Conservation (phyloP, 2,113 vertebrate species). For the Antennarius striatus region DNA sequence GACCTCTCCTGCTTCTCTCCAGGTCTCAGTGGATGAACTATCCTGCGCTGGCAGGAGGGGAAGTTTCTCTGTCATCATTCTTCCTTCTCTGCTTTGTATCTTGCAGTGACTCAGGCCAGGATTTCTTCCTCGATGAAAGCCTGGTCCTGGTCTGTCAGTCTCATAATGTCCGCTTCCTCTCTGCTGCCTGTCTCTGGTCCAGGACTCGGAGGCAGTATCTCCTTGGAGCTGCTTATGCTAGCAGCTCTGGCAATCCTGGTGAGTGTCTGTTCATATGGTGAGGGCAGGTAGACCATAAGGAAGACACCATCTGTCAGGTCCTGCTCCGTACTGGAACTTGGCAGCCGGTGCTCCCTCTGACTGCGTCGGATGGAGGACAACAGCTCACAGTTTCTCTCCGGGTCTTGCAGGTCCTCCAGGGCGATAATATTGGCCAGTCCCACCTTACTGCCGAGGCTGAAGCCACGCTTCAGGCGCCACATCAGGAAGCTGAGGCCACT, state of each 20-base stretch:
- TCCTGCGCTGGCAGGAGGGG: too few species aligned
- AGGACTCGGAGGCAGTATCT: conserved; percentile 49
- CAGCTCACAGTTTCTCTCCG: conserved; percentile 70
- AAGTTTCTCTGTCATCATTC: too few species aligned
- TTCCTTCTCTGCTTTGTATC: too few species aligned
- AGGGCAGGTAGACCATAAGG: conserved; percentile 79
- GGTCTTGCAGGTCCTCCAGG: conserved; percentile 76
- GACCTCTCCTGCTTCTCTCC: too few species aligned
- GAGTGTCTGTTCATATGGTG: conserved; percentile 87
- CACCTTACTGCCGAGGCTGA: conserved; percentile 34
- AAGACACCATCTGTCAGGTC: conserved; percentile 70
- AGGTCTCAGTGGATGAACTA: too few species aligned
- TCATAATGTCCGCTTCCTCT: conserved; percentile 13
- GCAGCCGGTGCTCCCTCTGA: conserved; percentile 31
- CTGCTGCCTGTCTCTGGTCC: conserved; percentile 20
- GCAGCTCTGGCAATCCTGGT: conserved; percentile 75
- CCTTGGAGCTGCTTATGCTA: conserved; percentile 69
- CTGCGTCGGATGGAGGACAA: conserved; percentile 63
- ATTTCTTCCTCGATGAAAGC: neutral
- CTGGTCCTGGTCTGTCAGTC: neutral
- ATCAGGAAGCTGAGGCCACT: conserved; percentile 38
- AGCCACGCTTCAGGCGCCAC: conserved; percentile 65
- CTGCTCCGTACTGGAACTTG: conserved; percentile 61
- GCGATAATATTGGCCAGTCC: conserved; percentile 81
- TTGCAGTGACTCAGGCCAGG: conserved; percentile 19